These are phyloP conservation scores for Thunnus albacares DNA, from an alignment of 2,797 vertebrate genomes.

Conservation along the genomic window DNA sequence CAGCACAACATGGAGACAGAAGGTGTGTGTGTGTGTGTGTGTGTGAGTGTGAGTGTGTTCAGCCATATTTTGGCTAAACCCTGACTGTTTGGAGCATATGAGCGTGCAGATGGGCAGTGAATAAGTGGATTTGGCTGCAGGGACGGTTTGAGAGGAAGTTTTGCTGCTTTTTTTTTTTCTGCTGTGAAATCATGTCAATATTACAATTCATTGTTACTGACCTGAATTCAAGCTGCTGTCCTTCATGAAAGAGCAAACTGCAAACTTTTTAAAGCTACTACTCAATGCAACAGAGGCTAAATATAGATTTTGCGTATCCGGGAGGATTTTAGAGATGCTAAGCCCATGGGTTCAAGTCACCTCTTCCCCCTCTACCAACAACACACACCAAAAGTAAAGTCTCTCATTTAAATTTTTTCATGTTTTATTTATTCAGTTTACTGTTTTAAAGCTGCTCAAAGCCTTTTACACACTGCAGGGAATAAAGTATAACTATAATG, in stretches of 20 bases:
- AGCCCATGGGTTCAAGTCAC: neutral
- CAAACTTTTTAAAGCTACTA: neutral
- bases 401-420: too few relatives aligned
- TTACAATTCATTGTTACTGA: neutral
- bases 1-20: conserved; percentile 1
- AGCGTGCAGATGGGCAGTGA: conserved; percentile 8
- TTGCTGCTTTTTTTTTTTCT: neutral
- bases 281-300: neutral
- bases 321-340: neutral
- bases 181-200: neutral
- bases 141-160: conserved; percentile 26
- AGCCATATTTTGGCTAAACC: conserved; percentile 26
- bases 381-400: neutral
- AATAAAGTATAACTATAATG: neutral
- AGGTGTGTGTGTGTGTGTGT: conserved; percentile 15
- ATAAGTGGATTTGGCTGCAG: conserved; percentile 36
- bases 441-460: neutral
- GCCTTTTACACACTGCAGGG: neutral
- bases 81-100: conserved; percentile 15
- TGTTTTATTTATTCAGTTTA: neutral
- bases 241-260: neutral
- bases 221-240: neutral
- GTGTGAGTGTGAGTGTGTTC: conserved; percentile 9
- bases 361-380: too few relatives aligned
- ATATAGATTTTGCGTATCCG: neutral